A percentile compares a stretch with the other conserved stretches of the same genome.
phyloP scores from a whole-genome alignment of 2,113 vertebrate species.

The Hemiscyllium ocellatum region DNA sequence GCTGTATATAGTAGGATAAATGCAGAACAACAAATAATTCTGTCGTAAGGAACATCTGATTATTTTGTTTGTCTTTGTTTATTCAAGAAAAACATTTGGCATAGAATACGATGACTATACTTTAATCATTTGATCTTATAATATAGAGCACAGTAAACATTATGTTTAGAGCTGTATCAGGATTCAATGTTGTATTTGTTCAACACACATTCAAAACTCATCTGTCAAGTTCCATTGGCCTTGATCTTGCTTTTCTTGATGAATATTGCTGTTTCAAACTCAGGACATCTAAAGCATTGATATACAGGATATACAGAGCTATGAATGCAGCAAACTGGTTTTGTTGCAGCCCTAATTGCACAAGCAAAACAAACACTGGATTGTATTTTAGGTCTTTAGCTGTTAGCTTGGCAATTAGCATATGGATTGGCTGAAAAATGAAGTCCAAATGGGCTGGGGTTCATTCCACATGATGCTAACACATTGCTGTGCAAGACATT shows the following conservation, averaged over 20 bases:
- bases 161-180: slow-evolving; percentile 1
- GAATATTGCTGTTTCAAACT: neutral
- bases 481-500: slow-evolving; percentile 24
- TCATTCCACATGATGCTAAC: slow-evolving; percentile 29
- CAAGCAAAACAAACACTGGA: slow-evolving; percentile 20
- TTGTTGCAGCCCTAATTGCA: slow-evolving; percentile 10
- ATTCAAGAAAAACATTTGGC: neutral
- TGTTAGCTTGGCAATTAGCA: slow-evolving; percentile 26
- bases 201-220: slow-evolving; percentile 15
- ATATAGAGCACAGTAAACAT: slow-evolving; percentile 24
- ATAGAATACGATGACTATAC: neutral
- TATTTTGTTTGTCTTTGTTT: neutral
- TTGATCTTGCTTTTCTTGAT: neutral
- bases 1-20: neutral
- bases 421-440: slow-evolving; percentile 36
- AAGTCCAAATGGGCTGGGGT: slow-evolving; percentile 29
- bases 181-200: slow-evolving; percentile 28
- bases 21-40: neutral
- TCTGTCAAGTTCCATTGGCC: slow-evolving; percentile 26
- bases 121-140: slow-evolving; percentile 22
- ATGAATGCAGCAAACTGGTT: slow-evolving; percentile 1
- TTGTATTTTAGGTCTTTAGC: slow-evolving; percentile 7
- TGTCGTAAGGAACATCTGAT: neutral
- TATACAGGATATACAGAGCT: neutral
- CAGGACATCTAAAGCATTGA: neutral